These are phyloP conservation scores for Cryptomyrus ogoouensis DNA, from an alignment of 2,113 vertebrate genomes.

Conservation along the genomic window DNA sequence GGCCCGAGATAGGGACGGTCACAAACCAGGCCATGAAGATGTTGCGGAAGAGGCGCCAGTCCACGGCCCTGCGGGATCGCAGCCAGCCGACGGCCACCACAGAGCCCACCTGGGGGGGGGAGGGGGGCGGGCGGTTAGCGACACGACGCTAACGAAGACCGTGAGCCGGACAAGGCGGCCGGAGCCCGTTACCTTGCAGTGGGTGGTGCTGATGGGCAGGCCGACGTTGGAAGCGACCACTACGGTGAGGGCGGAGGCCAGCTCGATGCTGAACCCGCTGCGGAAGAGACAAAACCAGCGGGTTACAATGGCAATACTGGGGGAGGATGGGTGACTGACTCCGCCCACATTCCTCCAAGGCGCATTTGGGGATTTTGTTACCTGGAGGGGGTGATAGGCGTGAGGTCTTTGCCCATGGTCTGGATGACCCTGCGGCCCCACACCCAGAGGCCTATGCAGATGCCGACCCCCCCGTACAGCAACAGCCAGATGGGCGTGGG, in stretches of 20 bases:
- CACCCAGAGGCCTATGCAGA: slow-evolving; percentile 92
- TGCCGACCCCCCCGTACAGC: slow-evolving; percentile 85
- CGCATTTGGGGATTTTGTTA: slow-evolving; percentile 25
- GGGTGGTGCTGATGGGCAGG: slow-evolving; percentile 93
- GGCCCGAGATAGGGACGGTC: slow-evolving; percentile 87
- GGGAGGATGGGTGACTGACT: not conserved
- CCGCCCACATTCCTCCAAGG: not conserved
- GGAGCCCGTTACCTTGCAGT: slow-evolving; percentile 82
- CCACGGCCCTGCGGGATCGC: slow-evolving; percentile 85
- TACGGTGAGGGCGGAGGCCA: slow-evolving; percentile 90
- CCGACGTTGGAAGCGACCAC: slow-evolving; percentile 93
- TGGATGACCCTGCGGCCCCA: slow-evolving; percentile 97
- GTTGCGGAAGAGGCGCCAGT: slow-evolving; percentile 94
- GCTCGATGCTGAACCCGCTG: slow-evolving; percentile 96
- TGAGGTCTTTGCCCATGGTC: slow-evolving; percentile 94
- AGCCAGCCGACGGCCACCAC: slow-evolving; percentile 96
- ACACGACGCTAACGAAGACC: not conserved
- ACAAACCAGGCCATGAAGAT: slow-evolving; percentile 99
- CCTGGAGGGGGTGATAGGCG: slow-evolving; percentile 92
- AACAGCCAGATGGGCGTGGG: slow-evolving; percentile 86
- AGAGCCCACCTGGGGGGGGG: slow-evolving; percentile 75
- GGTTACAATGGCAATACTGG: not conserved
- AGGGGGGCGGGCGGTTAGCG: not conserved
- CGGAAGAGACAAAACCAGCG: not conserved
- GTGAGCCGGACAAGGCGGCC: not conserved